Evolutionary conservation across 1,140 invertebrate species (phyloP).

Genomic region (Helicoverpa zea): DNA sequence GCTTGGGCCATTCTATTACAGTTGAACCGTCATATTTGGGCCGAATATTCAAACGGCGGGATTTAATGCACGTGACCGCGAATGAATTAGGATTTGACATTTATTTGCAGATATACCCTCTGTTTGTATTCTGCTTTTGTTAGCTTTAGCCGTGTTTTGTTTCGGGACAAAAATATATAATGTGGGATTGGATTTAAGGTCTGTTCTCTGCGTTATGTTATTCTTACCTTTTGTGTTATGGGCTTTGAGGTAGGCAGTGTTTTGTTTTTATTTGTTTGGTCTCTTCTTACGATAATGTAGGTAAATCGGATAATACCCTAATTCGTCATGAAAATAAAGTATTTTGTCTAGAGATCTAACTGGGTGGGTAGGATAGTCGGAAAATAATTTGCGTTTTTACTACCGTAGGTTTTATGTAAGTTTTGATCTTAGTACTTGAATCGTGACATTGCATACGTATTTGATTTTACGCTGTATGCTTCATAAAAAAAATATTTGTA

Average conservation of each 20-base stretch:
- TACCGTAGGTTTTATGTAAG: background rate
- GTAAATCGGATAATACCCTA: background rate
- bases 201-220: constrained; percentile 11
- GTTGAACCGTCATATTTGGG: constrained; percentile 4
- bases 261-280: background rate
- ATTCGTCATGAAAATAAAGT: background rate
- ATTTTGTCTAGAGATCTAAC: background rate
- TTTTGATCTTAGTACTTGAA: background rate
- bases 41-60: background rate
- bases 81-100: constrained; percentile 40
- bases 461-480: constrained; percentile 15
- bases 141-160: constrained; percentile 19
- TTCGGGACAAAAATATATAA: constrained; percentile 19
- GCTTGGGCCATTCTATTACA: background rate
- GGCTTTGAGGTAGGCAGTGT: constrained; percentile 1
- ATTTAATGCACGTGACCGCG: constrained; percentile 30
- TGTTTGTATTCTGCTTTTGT: constrained; percentile 9
- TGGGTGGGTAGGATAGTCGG: no score
- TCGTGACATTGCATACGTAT: background rate
- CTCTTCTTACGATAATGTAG: background rate
- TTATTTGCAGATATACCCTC: constrained; percentile 21
- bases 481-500: constrained; percentile 23
- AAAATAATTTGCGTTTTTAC: no score
- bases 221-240: constrained; percentile 6
- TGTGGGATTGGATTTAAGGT: constrained; percentile 17